Evolutionary conservation across 2,113 vertebrate genomes (phyloP), one percentile per base, ranked within the genome.

Genomic region (Oostethus manadensis): DNA sequence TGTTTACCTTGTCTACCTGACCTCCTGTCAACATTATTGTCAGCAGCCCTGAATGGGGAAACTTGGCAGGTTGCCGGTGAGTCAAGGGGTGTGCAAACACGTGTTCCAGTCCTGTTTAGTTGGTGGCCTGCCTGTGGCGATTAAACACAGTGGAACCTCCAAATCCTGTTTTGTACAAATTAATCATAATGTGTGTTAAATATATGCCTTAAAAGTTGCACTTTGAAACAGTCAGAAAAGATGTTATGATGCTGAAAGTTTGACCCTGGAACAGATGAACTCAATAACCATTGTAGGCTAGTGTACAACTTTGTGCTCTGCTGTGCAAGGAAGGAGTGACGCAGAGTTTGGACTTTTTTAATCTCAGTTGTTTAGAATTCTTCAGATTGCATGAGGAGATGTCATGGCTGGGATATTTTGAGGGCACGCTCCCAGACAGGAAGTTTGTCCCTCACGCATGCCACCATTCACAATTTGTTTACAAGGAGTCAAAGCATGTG

Each of bases 381-480:
- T 83, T 88, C 73, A 55, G 78, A 77, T 82, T 10, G 56, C 67
- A 71, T 46, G 6, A 71, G 51, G 67, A 77, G 81, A 81, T 80
- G 71, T 70, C 58, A 11, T 67, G 68, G 45, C 64, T 47, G 58
- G 51, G 35, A 79, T 73, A 66, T 70, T 80, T 80, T 55, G 56
- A 53, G 70, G 65, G 23, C 80, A 78, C 71, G 77, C 83, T 78
- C 82, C 79, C 71, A 69, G 74, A 82, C 86, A 88, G 86, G 89
- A 90, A 88, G 88, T 90, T 88, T 88, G 87, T 86, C 73, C 73
- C 74, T 81, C 77, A 79, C 56, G 79, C 84, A 88, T 86, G 84
- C 85, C 79, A 78, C 82, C 56, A 29, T 64, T 79, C 77, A 78
- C 72, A 82, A 53, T 51, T 66, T 71, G 80, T 65, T 84, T 83